phyloP scores from a whole-genome alignment of 2,797 vertebrate genomes.

The Amblyopsis hoosieri region DNA sequence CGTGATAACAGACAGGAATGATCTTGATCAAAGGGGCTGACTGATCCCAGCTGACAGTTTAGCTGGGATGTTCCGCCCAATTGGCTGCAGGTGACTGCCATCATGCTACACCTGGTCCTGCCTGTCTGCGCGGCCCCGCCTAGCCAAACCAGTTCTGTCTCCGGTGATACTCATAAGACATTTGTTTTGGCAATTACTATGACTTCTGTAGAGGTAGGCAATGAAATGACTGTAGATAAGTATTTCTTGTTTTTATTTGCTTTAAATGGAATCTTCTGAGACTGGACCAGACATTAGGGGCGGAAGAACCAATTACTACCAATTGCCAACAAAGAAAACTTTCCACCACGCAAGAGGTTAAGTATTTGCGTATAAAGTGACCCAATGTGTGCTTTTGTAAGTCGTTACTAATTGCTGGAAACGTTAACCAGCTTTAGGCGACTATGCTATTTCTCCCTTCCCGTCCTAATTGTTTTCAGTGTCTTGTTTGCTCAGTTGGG shows the following conservation, averaged over 20 bases:
- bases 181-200: no score
- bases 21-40: slow-evolving; percentile 24
- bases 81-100: slow-evolving; percentile 30
- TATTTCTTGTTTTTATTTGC: not conserved
- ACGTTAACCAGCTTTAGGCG: not conserved
- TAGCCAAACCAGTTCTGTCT: slow-evolving; percentile 51
- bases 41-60: slow-evolving; percentile 20
- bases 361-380: slow-evolving; percentile 42
- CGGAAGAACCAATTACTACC: not conserved
- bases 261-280: slow-evolving; percentile 3
- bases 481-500: slow-evolving; percentile 8
- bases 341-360: slow-evolving; percentile 33
- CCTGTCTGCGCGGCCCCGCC: slow-evolving; percentile 16
- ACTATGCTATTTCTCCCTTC: slow-evolving; percentile 7
- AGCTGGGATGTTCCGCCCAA: slow-evolving; percentile 7
- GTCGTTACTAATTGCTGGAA: slow-evolving; percentile 28
- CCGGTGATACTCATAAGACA: no score
- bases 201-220: no score
- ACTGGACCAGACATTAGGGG: not conserved
- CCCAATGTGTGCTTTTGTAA: slow-evolving; percentile 15
- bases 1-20: slow-evolving; percentile 29
- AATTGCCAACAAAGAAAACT: slow-evolving; percentile 3
- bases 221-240: no score
- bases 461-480: slow-evolving; percentile 9
- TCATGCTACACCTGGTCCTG: slow-evolving; percentile 48